Base-by-base conservation (phyloP, 1,140 invertebrate genomes). In the Nasonia giraulti region DNA sequence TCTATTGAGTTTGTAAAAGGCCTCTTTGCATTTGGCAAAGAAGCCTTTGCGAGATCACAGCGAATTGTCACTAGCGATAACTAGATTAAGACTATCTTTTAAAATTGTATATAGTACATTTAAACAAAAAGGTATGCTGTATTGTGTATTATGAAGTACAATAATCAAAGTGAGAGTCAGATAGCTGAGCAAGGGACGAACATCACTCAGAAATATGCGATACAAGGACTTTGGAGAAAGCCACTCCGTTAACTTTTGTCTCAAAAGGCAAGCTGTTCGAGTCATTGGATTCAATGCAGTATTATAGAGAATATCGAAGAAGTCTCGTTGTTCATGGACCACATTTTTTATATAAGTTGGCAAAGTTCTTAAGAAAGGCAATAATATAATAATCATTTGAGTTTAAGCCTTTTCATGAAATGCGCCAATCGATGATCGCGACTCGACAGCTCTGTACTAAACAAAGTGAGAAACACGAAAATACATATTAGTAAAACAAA, bases 61-160 rank as follows among this genome's bases (percentile, higher is more conserved):
- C 66, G 80, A 82, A 75, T 81, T 69, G 77, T 82, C 75, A 80
- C 66, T 86, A 80, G 14, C 47, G 33, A 80, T 79, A 69, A 76
- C 76, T 69, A 75, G 12, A 6, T 76, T 82, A 80, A 82, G 80
- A n/a, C 44, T 74, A 80, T 69, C 20, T n/a, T 83, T 83, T 80
- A 78, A 73, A 55, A 79, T 50, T 79, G 83, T 83, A 85, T 2
- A 84, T 83, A 83, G 14, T 82, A 82, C 27, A 71, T 77, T 82
- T 50, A 77, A 66, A 77, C 11, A 77, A 68, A 71, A 78, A 78
- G 66, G 31, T 78, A 85, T 85, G 80, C 69, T 69, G 27, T 78
- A 81, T 85, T 84, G 79, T 78, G 74, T 78, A 85, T 82, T 76
- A 85, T 78, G 62, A 85, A 82, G 62, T 85, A 85, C 74, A 77